phyloP scores from a whole-genome alignment of 2,797 vertebrate genomes.

The Gymnodraco acuticeps region DNA sequence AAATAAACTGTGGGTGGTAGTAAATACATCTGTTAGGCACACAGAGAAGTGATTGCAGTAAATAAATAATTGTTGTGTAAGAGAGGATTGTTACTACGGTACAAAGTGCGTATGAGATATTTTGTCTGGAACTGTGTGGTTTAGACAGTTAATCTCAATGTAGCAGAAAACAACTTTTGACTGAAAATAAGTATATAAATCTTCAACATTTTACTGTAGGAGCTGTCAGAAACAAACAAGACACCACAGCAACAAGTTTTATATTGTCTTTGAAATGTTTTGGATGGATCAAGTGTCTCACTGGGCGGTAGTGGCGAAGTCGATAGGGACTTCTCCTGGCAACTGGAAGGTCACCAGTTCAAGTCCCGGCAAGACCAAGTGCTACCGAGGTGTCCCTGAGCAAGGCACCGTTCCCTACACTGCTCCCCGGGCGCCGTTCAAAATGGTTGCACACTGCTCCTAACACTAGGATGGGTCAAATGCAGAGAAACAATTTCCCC shows the following conservation, averaged over 20 bases:
- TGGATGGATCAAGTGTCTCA: neutral
- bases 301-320: too few species aligned
- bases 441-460: too few species aligned
- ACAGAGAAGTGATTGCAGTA: slow-evolving; percentile 14
- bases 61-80: slow-evolving; percentile 10
- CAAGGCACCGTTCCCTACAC: too few species aligned
- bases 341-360: too few species aligned
- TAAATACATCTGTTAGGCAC: slow-evolving; percentile 9
- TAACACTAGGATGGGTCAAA: too few species aligned
- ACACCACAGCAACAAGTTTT: neutral
- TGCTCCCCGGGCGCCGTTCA: too few species aligned
- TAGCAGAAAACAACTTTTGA: neutral
- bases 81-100: slow-evolving; percentile 5
- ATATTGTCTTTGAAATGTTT: neutral
- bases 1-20: slow-evolving; percentile 18
- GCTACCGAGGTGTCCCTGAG: too few species aligned
- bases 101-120: slow-evolving; percentile 4
- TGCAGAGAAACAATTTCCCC: too few species aligned
- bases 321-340: too few species aligned
- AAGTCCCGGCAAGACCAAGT: too few species aligned
- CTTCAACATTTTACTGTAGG: slow-evolving; percentile 17
- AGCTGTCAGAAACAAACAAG: neutral
- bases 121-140: slow-evolving; percentile 26
- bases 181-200: slow-evolving; percentile 1
- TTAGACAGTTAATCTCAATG: slow-evolving; percentile 20